Evolutionary conservation across 1,140 invertebrate species (phyloP), one percentile per base, ranked within the genome.

Genomic region (Neomicropteryx cornuta): DNA sequence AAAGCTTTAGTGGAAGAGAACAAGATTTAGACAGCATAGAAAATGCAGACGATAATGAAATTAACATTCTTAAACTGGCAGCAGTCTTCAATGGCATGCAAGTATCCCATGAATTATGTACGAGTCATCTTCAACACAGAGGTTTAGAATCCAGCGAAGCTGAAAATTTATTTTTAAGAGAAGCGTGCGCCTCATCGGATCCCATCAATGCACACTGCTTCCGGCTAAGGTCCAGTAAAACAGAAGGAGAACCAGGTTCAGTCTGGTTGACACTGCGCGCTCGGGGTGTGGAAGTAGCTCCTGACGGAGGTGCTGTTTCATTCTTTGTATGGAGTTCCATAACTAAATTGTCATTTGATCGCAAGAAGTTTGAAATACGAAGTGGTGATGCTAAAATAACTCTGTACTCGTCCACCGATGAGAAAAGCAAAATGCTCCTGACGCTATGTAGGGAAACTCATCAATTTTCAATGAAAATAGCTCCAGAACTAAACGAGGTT

Each of bases 321-420:
- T 80, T 79, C 38, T 94, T 94, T 56, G 75, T 88, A 20, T 95
- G 92, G 91, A 85, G 86, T 51, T 87, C 87, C 50, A 95, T 96
- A 39, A 87, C 82, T 32, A 94, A 93, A 66, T 68, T 96, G 5
- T 88, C 86, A 56, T 95, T 94, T 63, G 91, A 95, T 78, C 81
- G 90, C 54, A 94, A 94, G 65, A 96, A 95, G 61, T 96, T 96
- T 67, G 90, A 96, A 70, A 92, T 97, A 46, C 76, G 87, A 30
- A 87, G 86, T 3, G 78, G 83, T 19, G 87, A 87, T 50, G 81
- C 83, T 44, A 90, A 92, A 55, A 79, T 93, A 43, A 86, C 87
- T 1, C 77, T 94, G 37, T 95, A 90, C 58, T 87, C 89, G 11
- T 80, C 78, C 14, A 87, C 80, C 53, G 91, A 96, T 63, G 87